Base-by-base conservation (phyloP, 2,113 vertebrate genomes). In the Dissostichus mawsoni region DNA sequence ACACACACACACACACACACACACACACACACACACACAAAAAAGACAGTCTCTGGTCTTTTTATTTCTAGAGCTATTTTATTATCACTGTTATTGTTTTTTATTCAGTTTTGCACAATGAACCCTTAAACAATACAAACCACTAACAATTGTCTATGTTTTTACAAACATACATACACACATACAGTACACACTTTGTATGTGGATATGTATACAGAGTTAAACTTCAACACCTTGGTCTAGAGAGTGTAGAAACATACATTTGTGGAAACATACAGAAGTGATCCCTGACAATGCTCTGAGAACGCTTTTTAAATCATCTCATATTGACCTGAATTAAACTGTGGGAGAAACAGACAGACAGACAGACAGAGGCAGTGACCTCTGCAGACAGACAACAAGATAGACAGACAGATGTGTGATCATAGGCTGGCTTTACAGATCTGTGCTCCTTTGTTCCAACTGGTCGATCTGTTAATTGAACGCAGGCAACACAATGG, bases 41-140 rank as follows among this genome's bases (percentile, higher is more conserved):
- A 61, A 84, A 86, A 81, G 71, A 83, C 78, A 76, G 20, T 75
- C 55, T 33, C n/a, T 20, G 48, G 55, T 33, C 90, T 80, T 29
- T 55, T 89, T 76, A 71, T 90, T 84, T 87, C 94, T 94, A 94
- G 90, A 93, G 33, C 93, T 94, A 94, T 76, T 95, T 95, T 94
- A 94, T 95, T 95, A 92, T 93, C 90, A 92, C 92, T 84, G 88
- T 92, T 93, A 93, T 92, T 92, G 87, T 90, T 89, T 92, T 86
- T 86, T 81, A 58, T 90, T 88, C 87, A 93, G 84, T 90, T 91
- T 95, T 92, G 90, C 93, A 95, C 94, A 94, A 93, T 90, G 82
- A 94, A 93, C 82, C 81, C 91, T 92, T 94, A 94, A 95, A 94
- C 93, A 92, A 94, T 92, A 93, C 91, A 94, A 94, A 93, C 92